A percentile compares a stretch with the other conserved stretches of the same genome.
phyloP scores from a whole-genome alignment of 1,140 invertebrate genomes.

The Pygmarrhopalites habei region DNA sequence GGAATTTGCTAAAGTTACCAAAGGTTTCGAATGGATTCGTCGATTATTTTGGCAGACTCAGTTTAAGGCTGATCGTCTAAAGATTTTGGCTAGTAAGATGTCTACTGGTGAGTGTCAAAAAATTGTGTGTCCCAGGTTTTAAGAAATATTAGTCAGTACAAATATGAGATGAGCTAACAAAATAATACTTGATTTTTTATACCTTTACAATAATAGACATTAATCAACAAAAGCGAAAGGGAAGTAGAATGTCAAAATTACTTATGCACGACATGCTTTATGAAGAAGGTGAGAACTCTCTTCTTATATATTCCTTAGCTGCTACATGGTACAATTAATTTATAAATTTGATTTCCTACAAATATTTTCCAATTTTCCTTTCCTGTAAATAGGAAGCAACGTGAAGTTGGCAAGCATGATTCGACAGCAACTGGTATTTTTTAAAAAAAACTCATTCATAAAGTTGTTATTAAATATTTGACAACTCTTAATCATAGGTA shows the following conservation, averaged over 20 bases:
- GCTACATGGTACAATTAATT: too few relatives aligned
- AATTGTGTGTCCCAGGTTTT: too few relatives aligned
- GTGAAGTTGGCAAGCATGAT: conserved; percentile 59
- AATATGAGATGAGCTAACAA: too few relatives aligned
- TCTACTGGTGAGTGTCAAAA: conserved; percentile 70
- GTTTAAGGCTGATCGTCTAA: conserved; percentile 63
- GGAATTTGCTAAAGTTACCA: conserved; percentile 64
- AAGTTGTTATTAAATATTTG: too few relatives aligned
- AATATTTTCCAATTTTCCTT: conserved; percentile 36
- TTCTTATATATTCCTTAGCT: not conserved
- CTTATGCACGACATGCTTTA: conserved; percentile 58
- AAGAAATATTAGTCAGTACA: too few relatives aligned
- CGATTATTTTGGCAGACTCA: conserved; percentile 64
- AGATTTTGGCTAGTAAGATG: conserved; percentile 66
- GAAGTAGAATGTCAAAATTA: conserved; percentile 52
- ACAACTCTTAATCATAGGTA: too few relatives aligned
- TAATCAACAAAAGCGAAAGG: conserved; percentile 59
- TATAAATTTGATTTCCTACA: conserved; percentile 27
- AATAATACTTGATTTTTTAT: too few relatives aligned
- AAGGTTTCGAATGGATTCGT: conserved; percentile 65
- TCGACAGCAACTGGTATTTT: conserved; percentile 63
- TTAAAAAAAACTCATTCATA: too few relatives aligned
- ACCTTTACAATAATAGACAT: too few relatives aligned
- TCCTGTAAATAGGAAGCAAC: conserved; percentile 77
- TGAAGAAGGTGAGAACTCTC: conserved; percentile 29